phyloP scores from a whole-genome alignment of 2,888 invertebrate species.

The Euzetes globulus region DNA sequence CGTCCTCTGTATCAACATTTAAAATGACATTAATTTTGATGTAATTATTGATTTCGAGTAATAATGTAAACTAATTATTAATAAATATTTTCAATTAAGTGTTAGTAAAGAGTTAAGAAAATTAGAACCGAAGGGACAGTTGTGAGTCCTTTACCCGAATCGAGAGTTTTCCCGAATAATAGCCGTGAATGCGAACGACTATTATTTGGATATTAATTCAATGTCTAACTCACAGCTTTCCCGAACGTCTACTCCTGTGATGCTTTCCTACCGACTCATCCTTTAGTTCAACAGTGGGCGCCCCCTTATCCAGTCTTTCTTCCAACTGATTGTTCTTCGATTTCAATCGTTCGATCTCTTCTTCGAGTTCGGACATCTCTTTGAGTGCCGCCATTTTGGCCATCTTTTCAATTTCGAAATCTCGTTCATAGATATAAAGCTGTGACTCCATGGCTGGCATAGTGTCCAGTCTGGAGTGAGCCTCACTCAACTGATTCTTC shows the following conservation, averaged over 20 bases:
- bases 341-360: neutral
- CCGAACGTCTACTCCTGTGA: neutral
- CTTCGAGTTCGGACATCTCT: constrained; percentile 1
- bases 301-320: neutral
- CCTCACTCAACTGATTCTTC: neutral
- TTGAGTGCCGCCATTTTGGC: constrained; percentile 11
- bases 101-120: neutral
- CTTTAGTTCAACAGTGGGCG: neutral
- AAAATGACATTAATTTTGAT: neutral
- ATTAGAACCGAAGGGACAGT: neutral
- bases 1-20: neutral
- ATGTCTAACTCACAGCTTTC: constrained; percentile 14
- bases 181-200: neutral
- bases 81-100: neutral
- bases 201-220: neutral
- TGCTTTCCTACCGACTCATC: neutral
- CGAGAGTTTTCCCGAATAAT: neutral
- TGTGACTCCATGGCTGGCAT: neutral
- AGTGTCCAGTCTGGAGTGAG: neutral
- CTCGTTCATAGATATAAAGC: neutral
- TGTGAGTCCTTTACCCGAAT: neutral
- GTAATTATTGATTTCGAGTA: neutral
- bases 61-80: neutral
- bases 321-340: neutral
- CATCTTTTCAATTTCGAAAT: constrained; percentile 14